These are phyloP conservation scores for Bettongia penicillata DNA, from an alignment of 2,113 vertebrate species.

Conservation along the genomic window DNA sequence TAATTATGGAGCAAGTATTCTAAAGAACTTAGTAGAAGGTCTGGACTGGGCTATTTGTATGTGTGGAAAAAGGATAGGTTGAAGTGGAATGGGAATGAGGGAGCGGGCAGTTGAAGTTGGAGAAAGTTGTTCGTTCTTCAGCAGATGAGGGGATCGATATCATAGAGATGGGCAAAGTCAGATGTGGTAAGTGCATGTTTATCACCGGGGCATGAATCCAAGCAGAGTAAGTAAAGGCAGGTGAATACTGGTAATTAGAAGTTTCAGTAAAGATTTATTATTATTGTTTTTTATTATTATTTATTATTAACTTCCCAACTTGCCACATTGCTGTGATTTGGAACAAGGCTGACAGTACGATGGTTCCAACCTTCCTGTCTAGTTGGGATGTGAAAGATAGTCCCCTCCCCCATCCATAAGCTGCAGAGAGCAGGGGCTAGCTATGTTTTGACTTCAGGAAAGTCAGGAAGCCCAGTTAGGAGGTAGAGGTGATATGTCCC, in stretches of 20 bases:
- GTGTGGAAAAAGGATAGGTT: not conserved
- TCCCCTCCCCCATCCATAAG: not conserved
- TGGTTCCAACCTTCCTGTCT: not conserved
- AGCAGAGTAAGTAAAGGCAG: not conserved
- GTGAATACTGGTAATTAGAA: not conserved
- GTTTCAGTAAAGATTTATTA: not conserved
- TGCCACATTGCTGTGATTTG: not conserved
- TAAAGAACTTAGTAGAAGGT: not conserved
- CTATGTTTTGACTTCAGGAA: not conserved
- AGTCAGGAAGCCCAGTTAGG: not conserved
- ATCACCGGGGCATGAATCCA: not conserved
- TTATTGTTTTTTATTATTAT: not conserved
- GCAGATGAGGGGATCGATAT: not conserved
- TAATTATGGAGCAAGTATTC: not conserved
- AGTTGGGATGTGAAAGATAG: not conserved
- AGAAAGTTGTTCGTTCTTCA: not conserved
- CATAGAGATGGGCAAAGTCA: not conserved
- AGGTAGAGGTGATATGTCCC: not conserved
- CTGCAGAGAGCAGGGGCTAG: not conserved
- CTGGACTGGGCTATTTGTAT: not conserved
- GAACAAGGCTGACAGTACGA: not conserved
- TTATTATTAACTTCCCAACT: not conserved
- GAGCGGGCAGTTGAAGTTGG: not conserved
- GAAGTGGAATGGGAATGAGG: not conserved
- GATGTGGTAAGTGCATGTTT: not conserved